Evolutionary conservation across 2,113 vertebrate species (phyloP), one percentile per base, ranked within the genome.

Genomic region (Myiozetetes cayanensis): DNA sequence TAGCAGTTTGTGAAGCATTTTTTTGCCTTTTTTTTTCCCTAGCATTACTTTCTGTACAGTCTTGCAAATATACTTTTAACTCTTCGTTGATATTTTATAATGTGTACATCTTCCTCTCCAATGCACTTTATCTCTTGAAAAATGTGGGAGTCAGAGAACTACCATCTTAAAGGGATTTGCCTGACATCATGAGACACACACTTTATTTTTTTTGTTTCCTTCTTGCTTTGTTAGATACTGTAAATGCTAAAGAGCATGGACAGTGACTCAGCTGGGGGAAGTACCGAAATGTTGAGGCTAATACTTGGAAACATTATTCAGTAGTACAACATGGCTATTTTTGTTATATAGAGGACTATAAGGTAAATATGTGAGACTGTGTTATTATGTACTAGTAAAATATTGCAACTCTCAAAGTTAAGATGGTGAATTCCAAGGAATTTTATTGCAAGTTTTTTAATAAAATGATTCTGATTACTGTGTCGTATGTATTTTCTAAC

Each of bases 71-170:
- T 66, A 95, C 82, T 96, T 77, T 92, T 80, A 96, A 92, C 72
- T 80, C 43, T 85, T 78, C 37, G 76, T 62, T 81, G 65, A 66
- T 94, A 23, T 92, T 96, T 97, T 66, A 44, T 93, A 62, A 90
- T 3, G 2, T 96, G 20, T 85, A 65, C 96, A 93, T 94, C 89
- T 96, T 86, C 93, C 97, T 89, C 95, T 97, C 95, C 97, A 96
- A 98, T 98, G 98, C 99, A 99, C 98, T 99, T 99, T 99, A 98
- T 97, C 96, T 97, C 94, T 98, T 97, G 73, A 96, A 98, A 97
- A 96, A 97, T 46, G 73, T 93, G 92, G 94, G 95, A 96, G 93
- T 97, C 66, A 1, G 89, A 93, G 87, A 94, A 61, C 65, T 85
- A 89, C 92, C 90, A 72, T 96, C 96, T 85, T 93, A 97, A 98